Evolutionary conservation across 2,797 vertebrate genomes (phyloP), one percentile per base, ranked within the genome.

Genomic region (Tachyglossus aculeatus): DNA sequence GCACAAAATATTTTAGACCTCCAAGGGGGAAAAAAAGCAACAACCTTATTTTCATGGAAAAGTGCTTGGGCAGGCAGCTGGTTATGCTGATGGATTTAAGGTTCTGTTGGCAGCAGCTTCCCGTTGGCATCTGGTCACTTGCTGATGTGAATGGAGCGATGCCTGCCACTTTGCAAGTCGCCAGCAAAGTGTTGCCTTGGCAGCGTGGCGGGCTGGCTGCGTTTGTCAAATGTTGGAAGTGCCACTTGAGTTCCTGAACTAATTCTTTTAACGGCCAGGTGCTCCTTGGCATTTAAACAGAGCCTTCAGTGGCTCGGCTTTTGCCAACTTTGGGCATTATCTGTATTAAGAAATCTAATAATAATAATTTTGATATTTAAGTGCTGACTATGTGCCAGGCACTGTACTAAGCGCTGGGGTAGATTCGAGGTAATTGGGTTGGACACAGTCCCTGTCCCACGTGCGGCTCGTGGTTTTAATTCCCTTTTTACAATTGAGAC

Each of bases 161-260:
- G 4, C 1, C 69, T 71, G 25, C 27, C 9, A 9, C 6, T 7
- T 48, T 63, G 9, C 43, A 38, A 58, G n/a, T 31, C 71, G 50
- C 40, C 22, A 39, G 63, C 25, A 43, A 64, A 67, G 22, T 0
- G 0, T 55, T 43, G 36, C 70, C 66, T 31, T 70, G 71, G 71
- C 62, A 73, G 24, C 11, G 15, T 48, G 34, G 24, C 7, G 18
- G 43, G 58, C 64, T 55, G 38, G 25, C 25, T 27, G 56, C 29
- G 55, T 55, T 40, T 67, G 56, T 39, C 71, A 67, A 74, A 32
- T 21, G 19, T 3, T 2, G 0, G 19, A 57, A 56, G 25, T 21
- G 58, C 32, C 41, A 24, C 45, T 68, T 58, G 24, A 38, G 45
- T 65, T 84, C 59, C 56, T 55, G 56, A 33, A 29, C 60, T 63